Conservation (phyloP, 2,113 vertebrate species). For the Nesogale talazaci region DNA sequence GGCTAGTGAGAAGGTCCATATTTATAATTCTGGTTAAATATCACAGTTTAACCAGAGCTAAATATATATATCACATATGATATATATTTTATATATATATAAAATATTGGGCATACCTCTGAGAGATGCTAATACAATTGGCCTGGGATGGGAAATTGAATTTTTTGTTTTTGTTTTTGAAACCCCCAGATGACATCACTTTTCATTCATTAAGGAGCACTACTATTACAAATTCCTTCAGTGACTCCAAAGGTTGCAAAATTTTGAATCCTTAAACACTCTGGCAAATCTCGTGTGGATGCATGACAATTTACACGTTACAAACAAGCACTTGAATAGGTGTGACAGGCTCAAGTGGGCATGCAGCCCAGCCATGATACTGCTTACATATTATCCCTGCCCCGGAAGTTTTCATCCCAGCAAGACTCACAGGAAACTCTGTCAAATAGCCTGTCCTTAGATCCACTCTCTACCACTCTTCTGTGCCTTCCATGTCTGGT, state of each 20-base stretch:
- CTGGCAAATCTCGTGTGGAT: not conserved
- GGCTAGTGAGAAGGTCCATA: no score
- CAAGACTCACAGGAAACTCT: not conserved
- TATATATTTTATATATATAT: no score
- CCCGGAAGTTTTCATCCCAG: not conserved
- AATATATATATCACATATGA: no score
- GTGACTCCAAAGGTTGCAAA: not conserved
- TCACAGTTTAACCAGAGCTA: constrained; percentile 28
- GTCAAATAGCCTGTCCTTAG: not conserved
- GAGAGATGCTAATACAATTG: not conserved
- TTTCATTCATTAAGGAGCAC: not conserved
- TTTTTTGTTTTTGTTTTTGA: constrained; percentile 11
- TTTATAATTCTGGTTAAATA: not conserved
- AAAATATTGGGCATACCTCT: not conserved
- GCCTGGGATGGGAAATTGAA: no score
- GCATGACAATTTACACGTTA: not conserved
- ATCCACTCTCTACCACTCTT: not conserved
- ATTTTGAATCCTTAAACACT: not conserved
- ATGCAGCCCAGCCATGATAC: not conserved
- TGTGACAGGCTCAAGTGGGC: not conserved
- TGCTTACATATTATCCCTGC: not conserved
- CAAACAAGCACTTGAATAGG: not conserved
- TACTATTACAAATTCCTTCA: not conserved
- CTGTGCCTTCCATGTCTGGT: no score
- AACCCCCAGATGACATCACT: not conserved